A percentile compares a stretch with the other conserved stretches of the same genome.
These are phyloP conservation scores for Phymorhynchus buccinoides DNA, from an alignment of 1,140 invertebrate genomes.

Conservation along the genomic window DNA sequence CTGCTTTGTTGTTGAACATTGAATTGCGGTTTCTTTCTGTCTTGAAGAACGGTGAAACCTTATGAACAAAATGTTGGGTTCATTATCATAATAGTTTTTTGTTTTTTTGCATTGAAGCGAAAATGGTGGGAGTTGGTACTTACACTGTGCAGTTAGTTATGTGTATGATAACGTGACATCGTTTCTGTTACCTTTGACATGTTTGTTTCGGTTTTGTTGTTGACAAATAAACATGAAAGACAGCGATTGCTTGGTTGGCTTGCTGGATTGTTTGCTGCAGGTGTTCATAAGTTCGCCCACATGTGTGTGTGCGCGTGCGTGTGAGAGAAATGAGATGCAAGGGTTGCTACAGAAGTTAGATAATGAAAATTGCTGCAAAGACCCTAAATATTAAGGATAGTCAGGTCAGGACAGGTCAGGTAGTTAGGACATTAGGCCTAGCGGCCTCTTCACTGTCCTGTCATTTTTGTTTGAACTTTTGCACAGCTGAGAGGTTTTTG, in stretches of 20 bases:
- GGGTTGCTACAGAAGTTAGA: too few species aligned
- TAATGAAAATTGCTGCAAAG: too few species aligned
- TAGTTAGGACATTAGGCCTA: too few species aligned
- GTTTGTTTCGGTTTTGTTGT: background rate
- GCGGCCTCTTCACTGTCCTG: too few species aligned
- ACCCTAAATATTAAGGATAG: too few species aligned
- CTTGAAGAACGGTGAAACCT: background rate
- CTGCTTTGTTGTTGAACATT: background rate
- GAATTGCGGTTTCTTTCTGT: background rate
- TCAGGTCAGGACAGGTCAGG: too few species aligned
- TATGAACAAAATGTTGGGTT: background rate
- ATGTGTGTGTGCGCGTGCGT: background rate
- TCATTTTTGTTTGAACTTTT: too few species aligned
- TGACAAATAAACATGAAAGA: background rate
- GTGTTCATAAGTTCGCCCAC: too few species aligned
- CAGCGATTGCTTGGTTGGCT: background rate
- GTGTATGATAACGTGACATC: background rate
- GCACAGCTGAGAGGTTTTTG: too few species aligned
- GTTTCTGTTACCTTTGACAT: conserved; percentile 3
- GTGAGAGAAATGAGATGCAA: too few species aligned
- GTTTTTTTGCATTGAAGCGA: background rate
- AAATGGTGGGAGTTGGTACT: background rate
- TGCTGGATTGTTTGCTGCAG: background rate
- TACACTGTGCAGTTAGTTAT: background rate
- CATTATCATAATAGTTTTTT: background rate